These are phyloP conservation scores for Blomia tropicalis DNA, from an alignment of 2,888 invertebrate genomes.

Conservation along the genomic window DNA sequence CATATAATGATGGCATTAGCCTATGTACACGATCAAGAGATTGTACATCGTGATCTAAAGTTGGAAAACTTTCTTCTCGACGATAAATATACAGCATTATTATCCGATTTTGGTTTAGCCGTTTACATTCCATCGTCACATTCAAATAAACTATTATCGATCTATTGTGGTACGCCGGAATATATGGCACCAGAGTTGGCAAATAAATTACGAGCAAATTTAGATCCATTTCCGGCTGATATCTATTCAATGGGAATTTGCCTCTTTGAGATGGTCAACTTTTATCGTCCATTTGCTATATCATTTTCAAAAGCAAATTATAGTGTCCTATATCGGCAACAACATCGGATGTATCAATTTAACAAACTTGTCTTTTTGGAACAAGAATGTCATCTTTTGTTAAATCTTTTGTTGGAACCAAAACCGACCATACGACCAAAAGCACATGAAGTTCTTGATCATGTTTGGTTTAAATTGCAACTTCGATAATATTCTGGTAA, in stretches of 20 bases:
- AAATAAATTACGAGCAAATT: background rate
- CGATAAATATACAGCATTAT: background rate
- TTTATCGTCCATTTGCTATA: slow-evolving; percentile 18
- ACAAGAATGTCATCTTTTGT: background rate
- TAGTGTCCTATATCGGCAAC: background rate
- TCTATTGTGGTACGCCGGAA: slow-evolving; percentile 1
- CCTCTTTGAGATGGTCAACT: slow-evolving; percentile 24
- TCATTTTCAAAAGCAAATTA: background rate
- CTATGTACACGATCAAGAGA: background rate
- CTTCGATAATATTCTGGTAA: no score
- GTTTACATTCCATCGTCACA: background rate
- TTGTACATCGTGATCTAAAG: slow-evolving; percentile 7
- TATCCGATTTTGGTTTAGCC: slow-evolving; percentile 2
- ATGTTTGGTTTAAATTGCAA: background rate
- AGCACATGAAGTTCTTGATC: background rate
- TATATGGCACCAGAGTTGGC: slow-evolving; percentile 25
- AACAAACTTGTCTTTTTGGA: background rate
- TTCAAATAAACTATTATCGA: background rate
- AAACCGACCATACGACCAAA: background rate
- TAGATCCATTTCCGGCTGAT: slow-evolving; percentile 23
- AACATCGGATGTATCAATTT: background rate
- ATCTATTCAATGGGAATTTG: slow-evolving; percentile 26
- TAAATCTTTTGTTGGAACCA: background rate
- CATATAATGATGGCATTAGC: background rate
- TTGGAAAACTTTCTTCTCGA: slow-evolving; percentile 6